Percentiles rank a stretch among this genome's conserved stretches.
phyloP scores from a whole-genome alignment of 2,797 vertebrate species.

The Hypotaenidia okinawae region DNA sequence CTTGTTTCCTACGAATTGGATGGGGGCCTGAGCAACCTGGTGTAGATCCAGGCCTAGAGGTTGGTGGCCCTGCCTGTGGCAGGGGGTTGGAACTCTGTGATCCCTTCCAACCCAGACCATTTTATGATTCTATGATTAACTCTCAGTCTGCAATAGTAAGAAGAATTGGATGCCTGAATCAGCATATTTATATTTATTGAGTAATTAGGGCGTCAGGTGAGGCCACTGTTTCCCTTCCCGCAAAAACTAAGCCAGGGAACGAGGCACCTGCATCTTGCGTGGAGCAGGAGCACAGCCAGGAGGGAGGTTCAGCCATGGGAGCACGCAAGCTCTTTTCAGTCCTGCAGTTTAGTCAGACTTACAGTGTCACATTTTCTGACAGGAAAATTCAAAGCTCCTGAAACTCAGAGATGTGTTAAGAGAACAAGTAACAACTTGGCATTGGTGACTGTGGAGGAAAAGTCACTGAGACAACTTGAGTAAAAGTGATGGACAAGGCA shows the following conservation, averaged over 20 bases:
- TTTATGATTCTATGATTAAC: too few species aligned
- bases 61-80: too few species aligned
- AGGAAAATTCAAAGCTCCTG: background rate
- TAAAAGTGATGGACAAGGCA: background rate
- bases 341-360: background rate
- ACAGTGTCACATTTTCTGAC: rapidly evolving
- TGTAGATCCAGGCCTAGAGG: too few species aligned
- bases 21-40: too few species aligned
- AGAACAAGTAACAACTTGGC: rapidly evolving
- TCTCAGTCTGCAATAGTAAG: rapidly evolving
- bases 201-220: background rate
- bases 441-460: rapidly evolving
- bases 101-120: too few species aligned
- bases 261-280: rapidly evolving
- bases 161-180: background rate
- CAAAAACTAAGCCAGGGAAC: background rate
- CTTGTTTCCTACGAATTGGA: rapidly evolving
- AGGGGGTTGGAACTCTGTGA: too few species aligned
- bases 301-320: rapidly evolving
- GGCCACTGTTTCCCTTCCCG: background rate
- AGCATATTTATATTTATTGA: background rate
- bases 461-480: background rate
- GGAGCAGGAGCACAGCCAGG: background rate
- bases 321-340: rapidly evolving
- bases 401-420: rapidly evolving